phyloP scores from a whole-genome alignment of 2,888 invertebrate species.

The Formica aserva region DNA sequence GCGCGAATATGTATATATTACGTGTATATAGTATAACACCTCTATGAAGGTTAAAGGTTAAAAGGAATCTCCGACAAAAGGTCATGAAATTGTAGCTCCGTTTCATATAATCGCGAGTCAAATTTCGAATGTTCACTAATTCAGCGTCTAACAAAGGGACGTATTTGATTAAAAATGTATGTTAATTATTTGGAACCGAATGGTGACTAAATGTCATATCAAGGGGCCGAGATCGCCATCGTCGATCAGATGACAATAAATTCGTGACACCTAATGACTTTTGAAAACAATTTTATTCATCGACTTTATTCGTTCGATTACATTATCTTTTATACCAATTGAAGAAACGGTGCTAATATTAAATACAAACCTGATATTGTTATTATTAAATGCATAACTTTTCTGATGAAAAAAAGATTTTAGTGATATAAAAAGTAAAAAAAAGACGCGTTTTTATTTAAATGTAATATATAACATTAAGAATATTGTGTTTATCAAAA shows the following conservation, averaged over 20 bases:
- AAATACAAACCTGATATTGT: not conserved
- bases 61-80: constrained; percentile 56
- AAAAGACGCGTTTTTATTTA: not conserved
- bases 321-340: not conserved
- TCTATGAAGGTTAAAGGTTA: constrained; percentile 65
- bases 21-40: constrained; percentile 19
- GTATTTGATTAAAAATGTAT: constrained; percentile 32
- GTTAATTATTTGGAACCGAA: constrained; percentile 36
- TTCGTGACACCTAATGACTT: not conserved
- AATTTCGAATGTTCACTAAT: constrained; percentile 30
- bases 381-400: not conserved
- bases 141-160: constrained; percentile 21
- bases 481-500: not conserved
- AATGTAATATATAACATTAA: not conserved
- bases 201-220: not conserved
- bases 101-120: constrained; percentile 53
- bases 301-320: not conserved
- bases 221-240: not conserved
- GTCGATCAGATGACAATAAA: not conserved
- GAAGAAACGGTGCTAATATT: not conserved
- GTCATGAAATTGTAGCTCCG: constrained; percentile 49
- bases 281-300: not conserved
- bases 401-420: not conserved
- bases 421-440: not conserved
- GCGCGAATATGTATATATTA: constrained; percentile 27